These are phyloP conservation scores for Phytoseiulus persimilis DNA, from an alignment of 2,888 invertebrate genomes.

Conservation along the genomic window DNA sequence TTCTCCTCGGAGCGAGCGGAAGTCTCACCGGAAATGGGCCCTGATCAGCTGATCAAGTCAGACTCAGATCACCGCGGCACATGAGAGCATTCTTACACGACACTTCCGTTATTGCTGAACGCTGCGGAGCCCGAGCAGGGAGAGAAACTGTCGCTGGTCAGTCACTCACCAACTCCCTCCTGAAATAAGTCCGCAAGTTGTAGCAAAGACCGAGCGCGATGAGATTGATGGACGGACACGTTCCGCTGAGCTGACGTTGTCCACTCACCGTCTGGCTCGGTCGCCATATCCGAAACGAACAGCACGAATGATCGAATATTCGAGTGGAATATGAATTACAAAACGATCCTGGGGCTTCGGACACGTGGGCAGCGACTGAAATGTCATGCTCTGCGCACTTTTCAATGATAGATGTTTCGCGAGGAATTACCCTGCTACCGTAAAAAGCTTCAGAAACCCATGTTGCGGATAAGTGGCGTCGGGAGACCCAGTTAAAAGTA, in stretches of 20 bases:
- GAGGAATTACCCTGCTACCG: not conserved
- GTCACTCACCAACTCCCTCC: not conserved
- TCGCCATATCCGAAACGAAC: not conserved
- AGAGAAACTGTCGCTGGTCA: not conserved
- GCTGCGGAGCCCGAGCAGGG: not conserved
- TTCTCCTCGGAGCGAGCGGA: conserved; percentile 30
- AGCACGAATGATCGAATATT: not conserved
- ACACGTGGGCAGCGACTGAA: not conserved
- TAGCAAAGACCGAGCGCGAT: not conserved
- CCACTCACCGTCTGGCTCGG: not conserved
- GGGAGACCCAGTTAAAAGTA: too few species aligned
- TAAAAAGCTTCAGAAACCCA: not conserved
- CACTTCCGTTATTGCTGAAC: conserved; percentile 21
- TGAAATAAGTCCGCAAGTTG: not conserved
- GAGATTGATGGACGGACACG: not conserved
- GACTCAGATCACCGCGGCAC: conserved; percentile 21
- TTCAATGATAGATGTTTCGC: not conserved
- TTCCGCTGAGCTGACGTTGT: not conserved
- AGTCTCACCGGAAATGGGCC: conserved; percentile 38
- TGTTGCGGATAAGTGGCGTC: too few species aligned
- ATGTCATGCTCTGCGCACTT: not conserved
- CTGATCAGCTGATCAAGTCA: conserved; percentile 39
- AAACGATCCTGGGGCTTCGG: not conserved
- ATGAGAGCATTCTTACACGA: conserved; percentile 37
- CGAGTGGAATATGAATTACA: not conserved